Percentiles rank a stretch among this genome's conserved stretches.
Evolutionary conservation across 2,113 vertebrate genomes (phyloP).

Genomic region (Rynchops niger): DNA sequence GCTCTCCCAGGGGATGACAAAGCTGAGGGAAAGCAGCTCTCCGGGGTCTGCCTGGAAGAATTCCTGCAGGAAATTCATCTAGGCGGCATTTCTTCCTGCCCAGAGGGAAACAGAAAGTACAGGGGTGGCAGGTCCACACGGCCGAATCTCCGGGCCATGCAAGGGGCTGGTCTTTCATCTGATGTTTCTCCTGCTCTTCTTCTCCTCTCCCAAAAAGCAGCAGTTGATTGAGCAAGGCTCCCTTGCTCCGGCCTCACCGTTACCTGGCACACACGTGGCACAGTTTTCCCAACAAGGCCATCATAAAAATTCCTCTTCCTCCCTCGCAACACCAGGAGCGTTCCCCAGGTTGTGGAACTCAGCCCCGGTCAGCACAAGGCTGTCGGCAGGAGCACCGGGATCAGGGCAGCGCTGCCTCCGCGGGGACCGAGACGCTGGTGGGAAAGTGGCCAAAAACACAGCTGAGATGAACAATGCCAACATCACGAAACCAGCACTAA

Average conservation of each 20-base stretch:
- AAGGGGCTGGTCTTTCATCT: background rate
- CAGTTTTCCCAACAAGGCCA: background rate
- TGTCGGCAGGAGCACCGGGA: background rate
- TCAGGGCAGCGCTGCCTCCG: fast-evolving
- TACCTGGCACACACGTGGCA: background rate
- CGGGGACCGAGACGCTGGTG: fast-evolving
- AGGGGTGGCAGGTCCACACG: too few species aligned
- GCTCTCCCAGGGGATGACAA: background rate
- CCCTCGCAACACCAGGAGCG: fast-evolving
- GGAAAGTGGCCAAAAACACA: background rate
- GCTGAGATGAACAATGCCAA: background rate
- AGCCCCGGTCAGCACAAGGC: background rate
- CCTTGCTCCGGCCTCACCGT: background rate
- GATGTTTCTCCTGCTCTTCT: background rate
- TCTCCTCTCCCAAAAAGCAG: background rate
- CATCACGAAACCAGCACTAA: background rate
- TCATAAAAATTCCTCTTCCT: background rate
- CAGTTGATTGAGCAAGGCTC: background rate
- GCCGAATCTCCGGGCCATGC: background rate
- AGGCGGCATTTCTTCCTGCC: background rate
- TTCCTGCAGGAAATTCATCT: background rate
- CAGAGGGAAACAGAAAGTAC: background rate
- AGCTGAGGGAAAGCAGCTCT: background rate
- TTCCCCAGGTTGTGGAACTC: background rate
- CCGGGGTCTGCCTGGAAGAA: too few species aligned